phyloP scores from a whole-genome alignment of 2,797 vertebrate species.

The Amniataba percoides region DNA sequence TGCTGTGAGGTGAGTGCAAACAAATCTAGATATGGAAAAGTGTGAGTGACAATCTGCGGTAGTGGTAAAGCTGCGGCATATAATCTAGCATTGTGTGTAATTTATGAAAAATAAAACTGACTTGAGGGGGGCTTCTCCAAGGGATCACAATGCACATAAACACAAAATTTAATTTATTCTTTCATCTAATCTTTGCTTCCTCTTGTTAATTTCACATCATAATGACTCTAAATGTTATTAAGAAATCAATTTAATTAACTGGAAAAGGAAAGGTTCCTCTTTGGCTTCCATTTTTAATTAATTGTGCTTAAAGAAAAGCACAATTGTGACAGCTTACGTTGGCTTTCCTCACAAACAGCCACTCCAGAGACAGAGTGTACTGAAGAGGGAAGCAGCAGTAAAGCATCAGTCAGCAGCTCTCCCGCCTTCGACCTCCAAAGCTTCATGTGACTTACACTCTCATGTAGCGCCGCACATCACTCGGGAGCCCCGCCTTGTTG shows the following conservation, averaged over 20 bases:
- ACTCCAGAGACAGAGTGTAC: rapidly evolving
- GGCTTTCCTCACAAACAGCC: constrained; percentile 1
- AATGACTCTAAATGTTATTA: neutral
- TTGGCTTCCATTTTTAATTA: neutral
- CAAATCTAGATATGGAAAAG: too few relatives aligned
- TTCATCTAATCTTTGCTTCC: neutral
- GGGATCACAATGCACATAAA: neutral
- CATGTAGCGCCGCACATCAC: constrained; percentile 95
- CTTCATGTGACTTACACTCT: constrained; percentile 89
- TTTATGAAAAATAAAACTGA: neutral
- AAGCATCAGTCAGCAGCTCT: constrained; percentile 39
- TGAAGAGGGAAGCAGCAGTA: constrained; percentile 3
- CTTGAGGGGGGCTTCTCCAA: too few relatives aligned
- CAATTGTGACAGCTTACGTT: neutral
- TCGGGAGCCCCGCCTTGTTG: constrained; percentile 91
- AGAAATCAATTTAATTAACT: neutral
- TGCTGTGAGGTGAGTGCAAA: neutral
- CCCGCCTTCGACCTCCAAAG: constrained; percentile 39
- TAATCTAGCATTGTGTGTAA: neutral
- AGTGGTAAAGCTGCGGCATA: neutral
- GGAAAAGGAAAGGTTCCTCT: neutral
- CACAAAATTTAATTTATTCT: neutral
- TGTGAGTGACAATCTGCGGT: neutral
- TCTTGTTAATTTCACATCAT: neutral
- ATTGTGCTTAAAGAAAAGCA: neutral